Base-by-base conservation (phyloP, 1,140 invertebrate genomes). In the Berghia stephanieae region DNA sequence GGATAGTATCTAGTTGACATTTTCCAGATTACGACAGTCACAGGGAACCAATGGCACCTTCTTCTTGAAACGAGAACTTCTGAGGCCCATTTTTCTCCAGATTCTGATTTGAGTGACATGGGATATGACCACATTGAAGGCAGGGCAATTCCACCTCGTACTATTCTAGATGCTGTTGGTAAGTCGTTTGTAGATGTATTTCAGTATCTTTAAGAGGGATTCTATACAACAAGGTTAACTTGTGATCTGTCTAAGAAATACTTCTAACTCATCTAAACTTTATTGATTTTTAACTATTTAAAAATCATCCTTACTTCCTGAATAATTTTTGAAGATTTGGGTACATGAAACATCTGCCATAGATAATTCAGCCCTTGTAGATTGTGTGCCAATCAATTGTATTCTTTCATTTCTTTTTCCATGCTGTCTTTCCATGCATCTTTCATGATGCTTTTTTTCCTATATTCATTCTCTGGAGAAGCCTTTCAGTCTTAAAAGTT, bases 11-110 rank as follows among this genome's bases (percentile, higher is more conserved):
- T 78, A 74, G 77, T 85, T 81, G 63, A n/a, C 63, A 42, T 46
- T 81, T 52, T 70, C n/a, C 81, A 93, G 93, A 93, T 95, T 73
- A 94, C 93, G 46, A 92, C 85, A 1, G 82, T 82, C 31, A 83
- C 84, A 71, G 86, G 87, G 16, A 82, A 85, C 18, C 89, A 90
- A 69, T 91, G 89, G 89, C 87, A 87, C 46, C 77, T 91, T 34
- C 71, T 90, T 38, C 76, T 91, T 55, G 89, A 90, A 75, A 86
- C 87, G 44, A 81, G 85, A 24, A 84, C 73, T 74, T 34, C 63
- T n/a, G 21, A 73, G 16, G 5, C 68, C n/a, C 72, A 43, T 16
- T 78, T 78, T 49, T 81, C 77, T 3, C 78, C 63, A 55, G 78
- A 79, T 57, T 49, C 63, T 38, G 78, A 77, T 27, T 13, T 79